These are phyloP conservation scores for Thelaira solivaga DNA, from an alignment of 2,888 invertebrate genomes.

Conservation along the genomic window DNA sequence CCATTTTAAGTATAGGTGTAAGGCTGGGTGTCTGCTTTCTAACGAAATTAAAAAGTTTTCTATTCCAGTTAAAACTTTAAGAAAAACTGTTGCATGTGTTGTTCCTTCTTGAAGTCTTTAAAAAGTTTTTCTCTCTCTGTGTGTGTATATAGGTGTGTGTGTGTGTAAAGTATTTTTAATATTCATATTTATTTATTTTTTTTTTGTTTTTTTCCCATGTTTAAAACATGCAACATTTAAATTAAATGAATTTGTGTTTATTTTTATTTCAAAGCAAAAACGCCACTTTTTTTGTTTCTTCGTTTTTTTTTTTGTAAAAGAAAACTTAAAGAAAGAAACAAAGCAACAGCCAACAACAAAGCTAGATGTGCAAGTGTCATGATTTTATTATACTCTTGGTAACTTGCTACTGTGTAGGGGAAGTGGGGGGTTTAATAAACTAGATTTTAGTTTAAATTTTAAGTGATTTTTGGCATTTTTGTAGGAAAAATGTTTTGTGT, in stretches of 20 bases:
- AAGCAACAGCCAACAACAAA: background rate
- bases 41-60: constrained; percentile 56
- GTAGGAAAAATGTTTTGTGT: too few relatives aligned
- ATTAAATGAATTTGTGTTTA: constrained; percentile 56
- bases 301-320: background rate
- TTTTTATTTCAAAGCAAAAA: too few relatives aligned
- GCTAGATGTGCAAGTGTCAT: constrained; percentile 36
- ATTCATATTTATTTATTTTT: constrained; percentile 47
- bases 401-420: background rate
- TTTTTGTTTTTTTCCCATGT: constrained; percentile 32
- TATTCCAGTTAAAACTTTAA: constrained; percentile 52
- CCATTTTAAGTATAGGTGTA: constrained; percentile 2
- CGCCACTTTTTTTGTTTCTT: background rate
- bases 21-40: too few relatives aligned
- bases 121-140: background rate
- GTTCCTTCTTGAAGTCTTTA: constrained; percentile 11
- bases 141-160: background rate
- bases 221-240: constrained; percentile 60
- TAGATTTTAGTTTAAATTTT: background rate
- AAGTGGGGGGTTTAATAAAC: too few relatives aligned
- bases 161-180: background rate
- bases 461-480: too few relatives aligned
- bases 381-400: constrained; percentile 43
- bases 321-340: background rate
- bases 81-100: constrained; percentile 61